phyloP scores from a whole-genome alignment of 2,113 vertebrate species.

The Orthonyx spaldingii region DNA sequence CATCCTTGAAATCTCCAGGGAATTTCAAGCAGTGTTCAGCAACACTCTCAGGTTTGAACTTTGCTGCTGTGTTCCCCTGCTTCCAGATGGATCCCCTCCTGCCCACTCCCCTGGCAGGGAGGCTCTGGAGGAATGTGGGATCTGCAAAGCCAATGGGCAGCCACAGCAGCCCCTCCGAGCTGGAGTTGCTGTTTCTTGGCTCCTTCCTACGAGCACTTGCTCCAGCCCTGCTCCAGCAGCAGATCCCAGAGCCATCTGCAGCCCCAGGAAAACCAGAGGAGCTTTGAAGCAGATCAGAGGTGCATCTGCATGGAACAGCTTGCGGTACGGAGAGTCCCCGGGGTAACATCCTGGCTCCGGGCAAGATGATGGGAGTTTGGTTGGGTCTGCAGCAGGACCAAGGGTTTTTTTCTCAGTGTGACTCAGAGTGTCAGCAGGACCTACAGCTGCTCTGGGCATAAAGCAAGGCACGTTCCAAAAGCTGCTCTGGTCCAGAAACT shows the following conservation, averaged over 20 bases:
- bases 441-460: not conserved
- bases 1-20: not conserved
- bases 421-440: not conserved
- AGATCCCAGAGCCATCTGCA: not conserved
- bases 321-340: fast-evolving
- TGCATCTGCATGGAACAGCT: not conserved
- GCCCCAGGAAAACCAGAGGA: not conserved
- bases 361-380: not conserved
- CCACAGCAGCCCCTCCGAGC: not conserved
- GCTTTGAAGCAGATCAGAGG: not conserved
- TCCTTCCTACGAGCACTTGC: not conserved
- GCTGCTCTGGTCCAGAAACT: not conserved
- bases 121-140: not conserved
- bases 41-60: not conserved
- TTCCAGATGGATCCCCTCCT: not conserved
- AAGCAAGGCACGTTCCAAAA: not conserved
- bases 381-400: not conserved
- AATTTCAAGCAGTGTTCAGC: not conserved
- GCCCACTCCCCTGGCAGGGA: not conserved
- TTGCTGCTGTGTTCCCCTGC: not conserved
- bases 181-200: not conserved
- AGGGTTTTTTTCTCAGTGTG: not conserved
- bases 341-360: not conserved
- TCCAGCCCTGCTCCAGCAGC: not conserved
- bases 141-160: not conserved